These are phyloP conservation scores for Sebastes miniatus DNA, from an alignment of 2,797 vertebrate species.

Conservation along the genomic window DNA sequence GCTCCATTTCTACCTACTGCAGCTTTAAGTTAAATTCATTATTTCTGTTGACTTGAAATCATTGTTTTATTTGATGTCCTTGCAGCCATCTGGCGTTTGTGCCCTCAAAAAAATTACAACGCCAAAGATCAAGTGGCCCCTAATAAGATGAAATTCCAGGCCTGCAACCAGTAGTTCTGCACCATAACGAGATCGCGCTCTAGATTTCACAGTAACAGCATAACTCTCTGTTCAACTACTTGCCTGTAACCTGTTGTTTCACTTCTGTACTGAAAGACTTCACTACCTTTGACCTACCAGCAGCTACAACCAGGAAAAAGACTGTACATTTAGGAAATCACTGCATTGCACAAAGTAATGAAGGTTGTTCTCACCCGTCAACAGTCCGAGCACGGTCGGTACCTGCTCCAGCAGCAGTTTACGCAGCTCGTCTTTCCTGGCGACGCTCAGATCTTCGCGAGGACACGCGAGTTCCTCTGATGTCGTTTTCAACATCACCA, in stretches of 20 bases:
- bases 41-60: too few species aligned
- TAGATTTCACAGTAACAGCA: neutral
- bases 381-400: slow-evolving; percentile 91
- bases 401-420: slow-evolving; percentile 97
- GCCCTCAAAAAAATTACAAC: too few species aligned
- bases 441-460: slow-evolving; percentile 94
- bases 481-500: slow-evolving; percentile 97
- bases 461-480: slow-evolving; percentile 98
- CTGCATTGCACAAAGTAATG: neutral
- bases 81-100: too few species aligned
- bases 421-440: slow-evolving; percentile 94
- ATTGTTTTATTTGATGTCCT: too few species aligned
- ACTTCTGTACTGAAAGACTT: neutral
- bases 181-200: neutral
- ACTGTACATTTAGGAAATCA: neutral
- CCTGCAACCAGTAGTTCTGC: neutral
- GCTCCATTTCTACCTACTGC: too few species aligned
- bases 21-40: too few species aligned
- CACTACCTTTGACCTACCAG: neutral
- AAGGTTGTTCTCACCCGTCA: slow-evolving; percentile 85
- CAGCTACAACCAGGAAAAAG: neutral
- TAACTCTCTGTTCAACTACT: neutral
- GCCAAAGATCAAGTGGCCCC: too few species aligned
- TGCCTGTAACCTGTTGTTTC: neutral
- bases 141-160: too few species aligned